These are phyloP conservation scores for Rhinogobio ventralis DNA, from an alignment of 2,797 vertebrate species.

Conservation along the genomic window DNA sequence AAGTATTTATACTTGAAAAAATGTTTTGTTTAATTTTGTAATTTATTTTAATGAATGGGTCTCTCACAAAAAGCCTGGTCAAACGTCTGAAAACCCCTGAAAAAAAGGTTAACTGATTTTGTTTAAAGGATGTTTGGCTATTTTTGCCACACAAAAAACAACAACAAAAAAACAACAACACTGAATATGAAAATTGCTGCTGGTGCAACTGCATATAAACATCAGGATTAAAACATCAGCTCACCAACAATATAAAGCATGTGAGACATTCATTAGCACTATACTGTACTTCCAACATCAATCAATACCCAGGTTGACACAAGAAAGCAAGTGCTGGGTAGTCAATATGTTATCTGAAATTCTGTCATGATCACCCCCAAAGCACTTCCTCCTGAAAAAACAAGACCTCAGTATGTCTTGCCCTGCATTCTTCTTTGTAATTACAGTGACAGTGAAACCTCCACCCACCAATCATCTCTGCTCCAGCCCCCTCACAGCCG, in stretches of 20 bases:
- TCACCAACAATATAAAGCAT: neutral
- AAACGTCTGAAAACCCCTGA: neutral
- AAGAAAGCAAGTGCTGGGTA: neutral
- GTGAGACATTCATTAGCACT: neutral
- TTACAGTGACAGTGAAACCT: slow-evolving; percentile 51
- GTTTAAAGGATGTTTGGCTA: neutral
- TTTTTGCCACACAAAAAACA: neutral
- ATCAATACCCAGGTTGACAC: slow-evolving; percentile 9
- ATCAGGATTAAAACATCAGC: neutral
- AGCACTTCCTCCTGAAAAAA: slow-evolving; percentile 32
- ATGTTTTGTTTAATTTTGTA: no score
- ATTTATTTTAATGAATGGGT: no score
- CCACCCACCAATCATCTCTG: slow-evolving; percentile 49
- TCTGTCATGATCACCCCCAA: slow-evolving; percentile 32
- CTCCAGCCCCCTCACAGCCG: slow-evolving; percentile 39
- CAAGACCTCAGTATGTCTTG: slow-evolving; percentile 47
- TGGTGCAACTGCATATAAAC: neutral
- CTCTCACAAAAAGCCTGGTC: neutral
- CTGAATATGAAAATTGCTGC: neutral
- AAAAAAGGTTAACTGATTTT: no score
- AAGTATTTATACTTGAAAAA: neutral
- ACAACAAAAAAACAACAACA: neutral
- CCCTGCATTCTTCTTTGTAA: slow-evolving; percentile 41
- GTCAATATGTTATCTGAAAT: slow-evolving; percentile 35
- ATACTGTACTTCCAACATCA: neutral